Percentiles rank a stretch among this genome's conserved stretches.
phyloP scores from a whole-genome alignment of 2,113 vertebrate species.

The Heptranchias perlo region DNA sequence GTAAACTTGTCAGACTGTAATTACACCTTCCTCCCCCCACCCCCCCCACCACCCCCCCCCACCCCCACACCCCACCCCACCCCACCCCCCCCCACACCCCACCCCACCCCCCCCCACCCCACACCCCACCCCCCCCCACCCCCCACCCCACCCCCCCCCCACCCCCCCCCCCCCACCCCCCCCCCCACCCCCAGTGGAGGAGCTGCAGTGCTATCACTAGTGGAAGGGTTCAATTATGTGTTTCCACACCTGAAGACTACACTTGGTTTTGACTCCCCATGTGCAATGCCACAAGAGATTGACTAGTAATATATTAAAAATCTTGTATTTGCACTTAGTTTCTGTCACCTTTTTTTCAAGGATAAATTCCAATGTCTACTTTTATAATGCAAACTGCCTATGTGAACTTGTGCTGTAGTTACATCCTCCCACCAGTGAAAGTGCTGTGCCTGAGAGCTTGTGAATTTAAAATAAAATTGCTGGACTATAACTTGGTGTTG shows the following conservation, averaged over 20 bases:
- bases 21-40: not conserved
- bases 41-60: too few species aligned
- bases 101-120: too few species aligned
- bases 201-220: not conserved
- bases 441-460: too few species aligned
- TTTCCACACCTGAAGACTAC: not conserved
- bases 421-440: not conserved
- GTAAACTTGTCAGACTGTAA: not conserved
- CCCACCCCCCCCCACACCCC: too few species aligned
- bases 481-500: too few species aligned
- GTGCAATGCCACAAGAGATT: not conserved
- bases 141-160: too few species aligned
- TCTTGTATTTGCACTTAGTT: not conserved
- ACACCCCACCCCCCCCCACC: too few species aligned
- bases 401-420: not conserved
- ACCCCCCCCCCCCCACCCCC: too few species aligned
- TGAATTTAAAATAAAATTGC: too few species aligned
- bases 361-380: not conserved
- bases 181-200: not conserved
- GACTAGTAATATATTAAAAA: not conserved
- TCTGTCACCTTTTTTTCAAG: not conserved
- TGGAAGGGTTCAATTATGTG: not conserved
- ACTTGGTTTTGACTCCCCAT: not conserved
- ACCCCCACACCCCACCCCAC: too few species aligned
- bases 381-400: too few species aligned